Base-by-base conservation (phyloP, 92 coral and sea anemone species). In the Pocillopora meandrina region DNA sequence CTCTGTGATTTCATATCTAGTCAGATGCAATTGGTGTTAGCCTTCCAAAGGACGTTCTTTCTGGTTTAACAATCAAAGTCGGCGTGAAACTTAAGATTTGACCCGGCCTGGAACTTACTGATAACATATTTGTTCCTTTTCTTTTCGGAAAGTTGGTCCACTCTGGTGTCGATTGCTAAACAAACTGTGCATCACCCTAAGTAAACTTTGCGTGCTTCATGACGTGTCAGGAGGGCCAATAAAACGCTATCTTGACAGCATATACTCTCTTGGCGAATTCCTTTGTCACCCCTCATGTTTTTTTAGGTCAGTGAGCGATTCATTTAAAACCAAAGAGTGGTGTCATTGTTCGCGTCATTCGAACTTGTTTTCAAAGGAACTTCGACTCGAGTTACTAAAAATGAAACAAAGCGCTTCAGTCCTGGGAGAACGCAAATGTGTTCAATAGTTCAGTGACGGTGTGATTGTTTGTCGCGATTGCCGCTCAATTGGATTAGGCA, bases 401-500 rank as follows among this genome's bases (percentile, higher is more conserved):
- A 31, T 36, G 74, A 55, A 70, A 34, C 26, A 36, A 70, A 20
- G 74, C 11, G 3, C 12, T 11, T n/a, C 10, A 35, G 35, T 70
- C 13, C 55, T 17, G n/a, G 16, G 19, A n/a, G 21, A 33, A 62
- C 67, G 47, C 60, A 1, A 58, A 12, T 60, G 21, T 34, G 26
- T 70, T 15, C 56, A 64, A 67, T 7, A 15, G 12, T 12, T 47
- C 77, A 20, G 59, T 36, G 35, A 59, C 1, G 13, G 21, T 56
- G 1, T n/a, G 31, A 19, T 55, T 68, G 49, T 52, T 21, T 15
- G 56, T 12, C 52, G n/a, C 23, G 61, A 71, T 18, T 69, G 77
- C 26, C 12, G 34, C 55, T 71, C 76, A 20, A 71, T 80, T 68
- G 84, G 72, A 80, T 80, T 80, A 56, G 67, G 76, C 67, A 80